Percentiles rank a stretch among this genome's conserved stretches.
phyloP scores from a whole-genome alignment of 2,888 invertebrate genomes.

The Spodoptera picta region DNA sequence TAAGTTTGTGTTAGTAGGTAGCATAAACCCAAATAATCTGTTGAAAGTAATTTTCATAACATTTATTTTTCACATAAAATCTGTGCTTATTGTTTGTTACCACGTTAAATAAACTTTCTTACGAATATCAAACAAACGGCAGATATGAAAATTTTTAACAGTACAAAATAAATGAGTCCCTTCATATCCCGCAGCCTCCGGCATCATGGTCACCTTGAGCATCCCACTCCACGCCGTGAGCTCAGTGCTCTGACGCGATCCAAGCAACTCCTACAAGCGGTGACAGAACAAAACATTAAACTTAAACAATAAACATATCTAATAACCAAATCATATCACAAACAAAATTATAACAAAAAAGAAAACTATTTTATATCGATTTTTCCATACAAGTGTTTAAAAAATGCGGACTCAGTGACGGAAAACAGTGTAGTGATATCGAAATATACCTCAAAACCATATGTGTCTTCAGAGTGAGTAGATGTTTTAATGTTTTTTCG shows the following conservation, averaged over 20 bases:
- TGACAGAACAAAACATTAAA: slow-evolving; percentile 36
- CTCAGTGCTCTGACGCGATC: slow-evolving; percentile 60
- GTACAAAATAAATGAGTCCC: too few species aligned
- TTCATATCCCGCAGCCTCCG: slow-evolving; percentile 37
- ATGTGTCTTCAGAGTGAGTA: slow-evolving; percentile 46
- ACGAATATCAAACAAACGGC: too few species aligned
- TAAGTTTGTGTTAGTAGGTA: too few species aligned
- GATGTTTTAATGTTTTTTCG: background rate
- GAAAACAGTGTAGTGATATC: slow-evolving; percentile 43
- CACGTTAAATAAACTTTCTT: too few species aligned
- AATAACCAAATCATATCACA: slow-evolving; percentile 50
- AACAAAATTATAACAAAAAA: slow-evolving; percentile 26
- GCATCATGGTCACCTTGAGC: slow-evolving; percentile 53
- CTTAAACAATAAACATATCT: slow-evolving; percentile 61
- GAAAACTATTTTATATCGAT: slow-evolving; percentile 36
- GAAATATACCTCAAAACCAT: slow-evolving; percentile 23
- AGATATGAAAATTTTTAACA: too few species aligned
- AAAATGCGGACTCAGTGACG: slow-evolving; percentile 22
- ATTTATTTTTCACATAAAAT: too few species aligned
- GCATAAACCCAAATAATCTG: too few species aligned
- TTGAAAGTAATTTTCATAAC: too few species aligned
- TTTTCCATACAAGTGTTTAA: slow-evolving; percentile 24
- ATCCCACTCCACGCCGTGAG: slow-evolving; percentile 57
- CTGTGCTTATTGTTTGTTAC: too few species aligned
- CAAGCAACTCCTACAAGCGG: slow-evolving; percentile 50